These are phyloP conservation scores for Archivesica marissinica DNA, from an alignment of 1,140 invertebrate genomes.

Conservation along the genomic window DNA sequence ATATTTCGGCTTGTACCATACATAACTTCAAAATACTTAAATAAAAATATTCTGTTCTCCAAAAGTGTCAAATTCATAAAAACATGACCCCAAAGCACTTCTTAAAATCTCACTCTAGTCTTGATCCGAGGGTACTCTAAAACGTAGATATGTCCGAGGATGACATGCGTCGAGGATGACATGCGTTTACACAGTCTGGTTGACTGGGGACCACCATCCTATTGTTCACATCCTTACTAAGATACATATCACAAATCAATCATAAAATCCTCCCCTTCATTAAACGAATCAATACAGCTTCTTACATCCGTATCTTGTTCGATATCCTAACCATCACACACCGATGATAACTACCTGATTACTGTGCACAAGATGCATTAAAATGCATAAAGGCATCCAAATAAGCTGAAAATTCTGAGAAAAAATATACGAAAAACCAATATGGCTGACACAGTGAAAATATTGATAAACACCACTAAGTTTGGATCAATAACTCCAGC, in stretches of 20 bases:
- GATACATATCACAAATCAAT: background rate
- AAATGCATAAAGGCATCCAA: slow-evolving; percentile 6
- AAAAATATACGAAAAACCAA: slow-evolving; percentile 41
- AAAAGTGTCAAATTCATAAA: too few relatives aligned
- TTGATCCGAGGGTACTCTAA: too few relatives aligned
- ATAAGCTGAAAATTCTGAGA: slow-evolving; percentile 21
- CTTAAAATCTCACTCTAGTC: too few relatives aligned
- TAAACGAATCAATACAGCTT: background rate
- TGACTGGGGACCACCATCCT: too few relatives aligned
- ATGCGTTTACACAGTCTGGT: too few relatives aligned
- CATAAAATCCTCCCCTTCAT: background rate
- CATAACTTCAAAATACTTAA: too few relatives aligned
- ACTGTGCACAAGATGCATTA: slow-evolving; percentile 17
- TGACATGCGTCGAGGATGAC: too few relatives aligned
- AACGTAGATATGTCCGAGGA: too few relatives aligned
- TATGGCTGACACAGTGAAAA: slow-evolving; percentile 45
- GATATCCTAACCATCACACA: background rate
- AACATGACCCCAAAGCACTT: too few relatives aligned
- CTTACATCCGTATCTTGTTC: background rate
- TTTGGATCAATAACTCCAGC: slow-evolving; percentile 12
- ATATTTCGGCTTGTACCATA: too few relatives aligned
- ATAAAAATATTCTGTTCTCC: too few relatives aligned
- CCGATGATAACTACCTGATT: background rate
- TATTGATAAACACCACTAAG: background rate
- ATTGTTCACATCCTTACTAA: too few relatives aligned